Evolutionary conservation across 2,888 invertebrate species (phyloP).

Genomic region (Apodemia zela): DNA sequence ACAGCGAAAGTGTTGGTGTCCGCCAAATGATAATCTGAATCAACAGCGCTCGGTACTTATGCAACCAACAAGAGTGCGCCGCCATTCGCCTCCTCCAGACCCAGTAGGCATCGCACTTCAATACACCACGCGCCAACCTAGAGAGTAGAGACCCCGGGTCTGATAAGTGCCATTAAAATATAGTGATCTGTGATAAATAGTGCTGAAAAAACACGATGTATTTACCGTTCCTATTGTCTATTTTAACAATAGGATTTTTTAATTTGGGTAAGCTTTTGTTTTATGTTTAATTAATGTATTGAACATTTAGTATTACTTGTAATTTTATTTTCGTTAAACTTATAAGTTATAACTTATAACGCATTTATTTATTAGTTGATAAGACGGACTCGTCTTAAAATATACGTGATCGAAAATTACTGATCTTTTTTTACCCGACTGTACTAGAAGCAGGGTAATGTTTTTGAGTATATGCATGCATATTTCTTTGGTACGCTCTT

Average conservation of each 20-base stretch:
- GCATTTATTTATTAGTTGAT: no score
- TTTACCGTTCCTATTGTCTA: constrained; percentile 31
- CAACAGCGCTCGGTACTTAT: constrained; percentile 63
- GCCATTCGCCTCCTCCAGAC: constrained; percentile 37
- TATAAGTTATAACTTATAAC: no score
- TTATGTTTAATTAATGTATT: background rate
- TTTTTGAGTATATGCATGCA: no score
- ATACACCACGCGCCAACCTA: constrained; percentile 11
- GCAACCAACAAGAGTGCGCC: constrained; percentile 51
- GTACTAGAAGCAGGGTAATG: no score
- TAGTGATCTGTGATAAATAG: constrained; percentile 31
- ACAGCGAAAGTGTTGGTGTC: constrained; percentile 75
- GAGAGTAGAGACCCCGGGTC: constrained; percentile 6
- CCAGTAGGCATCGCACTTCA: constrained; percentile 41
- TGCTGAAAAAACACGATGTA: constrained; percentile 17
- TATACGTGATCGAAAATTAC: no score
- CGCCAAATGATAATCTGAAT: constrained; percentile 79
- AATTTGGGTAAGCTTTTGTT: constrained; percentile 41
- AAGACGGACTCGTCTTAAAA: no score
- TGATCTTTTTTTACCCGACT: no score
- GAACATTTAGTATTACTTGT: background rate
- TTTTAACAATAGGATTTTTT: constrained; percentile 41
- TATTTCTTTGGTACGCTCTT: no score
- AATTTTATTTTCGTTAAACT: no score
- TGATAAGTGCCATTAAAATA: constrained; percentile 24